Percentiles rank a stretch among this genome's conserved stretches.
Evolutionary conservation across 2,888 invertebrate genomes (phyloP).

Genomic region (Chirona hameri): DNA sequence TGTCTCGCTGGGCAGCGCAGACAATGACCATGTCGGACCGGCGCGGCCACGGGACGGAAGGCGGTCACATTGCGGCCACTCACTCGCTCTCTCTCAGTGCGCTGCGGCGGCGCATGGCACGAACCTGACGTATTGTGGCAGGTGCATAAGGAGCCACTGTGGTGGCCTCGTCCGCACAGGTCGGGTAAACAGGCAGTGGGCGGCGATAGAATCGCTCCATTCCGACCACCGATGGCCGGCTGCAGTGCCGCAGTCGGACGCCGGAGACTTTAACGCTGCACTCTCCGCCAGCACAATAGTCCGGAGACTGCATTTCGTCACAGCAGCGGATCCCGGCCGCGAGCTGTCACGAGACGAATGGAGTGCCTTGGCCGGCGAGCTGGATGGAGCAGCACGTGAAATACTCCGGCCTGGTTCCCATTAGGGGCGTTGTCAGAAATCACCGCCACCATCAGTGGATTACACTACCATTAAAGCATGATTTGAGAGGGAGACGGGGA

Average conservation of each 20-base stretch:
- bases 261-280: not conserved
- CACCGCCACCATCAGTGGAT: not conserved
- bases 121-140: not conserved
- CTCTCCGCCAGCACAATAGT: not conserved
- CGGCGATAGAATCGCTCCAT: not conserved
- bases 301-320: slow-evolving; percentile 5
- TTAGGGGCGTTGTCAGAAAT: not conserved
- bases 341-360: not conserved
- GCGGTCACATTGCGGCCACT: not conserved
- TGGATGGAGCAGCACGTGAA: not conserved
- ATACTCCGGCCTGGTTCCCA: not conserved
- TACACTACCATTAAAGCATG: not conserved
- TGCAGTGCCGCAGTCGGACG: not conserved
- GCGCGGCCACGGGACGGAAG: not conserved
- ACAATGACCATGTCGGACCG: not conserved
- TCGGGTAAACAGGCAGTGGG: not conserved
- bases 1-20: not conserved
- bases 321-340: not conserved
- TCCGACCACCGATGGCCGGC: not conserved
- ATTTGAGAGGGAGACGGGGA: not conserved
- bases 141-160: not conserved
- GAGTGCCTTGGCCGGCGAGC: not conserved
- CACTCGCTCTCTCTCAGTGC: no score
- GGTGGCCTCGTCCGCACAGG: not conserved
- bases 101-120: not conserved